A percentile compares a stretch with the other conserved stretches of the same genome.
Evolutionary conservation across 2,797 vertebrate species (phyloP).

Genomic region (Malurus leucopterus): DNA sequence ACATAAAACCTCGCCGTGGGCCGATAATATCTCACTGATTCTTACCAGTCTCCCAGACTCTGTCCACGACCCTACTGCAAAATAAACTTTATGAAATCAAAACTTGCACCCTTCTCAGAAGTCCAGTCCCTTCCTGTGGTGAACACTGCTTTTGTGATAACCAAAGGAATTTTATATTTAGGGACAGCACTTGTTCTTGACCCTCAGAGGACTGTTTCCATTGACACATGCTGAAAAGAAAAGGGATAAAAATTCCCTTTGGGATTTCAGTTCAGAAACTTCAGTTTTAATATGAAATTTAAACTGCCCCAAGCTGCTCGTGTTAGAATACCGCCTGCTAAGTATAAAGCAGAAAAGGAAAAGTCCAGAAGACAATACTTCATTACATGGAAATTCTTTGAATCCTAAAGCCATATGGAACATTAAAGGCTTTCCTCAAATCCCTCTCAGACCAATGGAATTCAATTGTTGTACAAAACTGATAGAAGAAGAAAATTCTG

Average conservation of each 20-base stretch:
- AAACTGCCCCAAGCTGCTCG: conserved; percentile 36
- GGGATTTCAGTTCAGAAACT: conserved; percentile 42
- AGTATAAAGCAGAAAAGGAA: conserved; percentile 56
- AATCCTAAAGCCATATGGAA: conserved; percentile 46
- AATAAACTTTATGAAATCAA: conserved; percentile 53
- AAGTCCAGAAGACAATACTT: conserved; percentile 51
- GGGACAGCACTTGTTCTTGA: conserved; percentile 44
- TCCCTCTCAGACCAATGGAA: conserved; percentile 17
- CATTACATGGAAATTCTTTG: conserved; percentile 51
- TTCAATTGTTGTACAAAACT: not conserved
- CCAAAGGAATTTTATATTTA: conserved; percentile 60
- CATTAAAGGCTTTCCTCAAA: conserved; percentile 32
- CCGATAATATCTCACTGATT: conserved; percentile 44
- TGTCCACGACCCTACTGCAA: conserved; percentile 23
- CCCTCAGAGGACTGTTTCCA: conserved; percentile 50
- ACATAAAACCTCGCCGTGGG: conserved; percentile 30
- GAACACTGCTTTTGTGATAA: conserved; percentile 43
- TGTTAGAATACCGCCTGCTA: conserved; percentile 51
- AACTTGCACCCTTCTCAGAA: conserved; percentile 50
- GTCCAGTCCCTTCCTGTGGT: conserved; percentile 42
- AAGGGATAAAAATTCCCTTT: conserved; percentile 37
- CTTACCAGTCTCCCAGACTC: conserved; percentile 32
- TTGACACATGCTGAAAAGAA: conserved; percentile 53
- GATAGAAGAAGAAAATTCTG: not conserved
- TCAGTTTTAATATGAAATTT: conserved; percentile 42